Percentiles rank a stretch among this genome's conserved stretches.
Evolutionary conservation across 2,797 vertebrate genomes (phyloP).

Genomic region (Anabas testudineus): DNA sequence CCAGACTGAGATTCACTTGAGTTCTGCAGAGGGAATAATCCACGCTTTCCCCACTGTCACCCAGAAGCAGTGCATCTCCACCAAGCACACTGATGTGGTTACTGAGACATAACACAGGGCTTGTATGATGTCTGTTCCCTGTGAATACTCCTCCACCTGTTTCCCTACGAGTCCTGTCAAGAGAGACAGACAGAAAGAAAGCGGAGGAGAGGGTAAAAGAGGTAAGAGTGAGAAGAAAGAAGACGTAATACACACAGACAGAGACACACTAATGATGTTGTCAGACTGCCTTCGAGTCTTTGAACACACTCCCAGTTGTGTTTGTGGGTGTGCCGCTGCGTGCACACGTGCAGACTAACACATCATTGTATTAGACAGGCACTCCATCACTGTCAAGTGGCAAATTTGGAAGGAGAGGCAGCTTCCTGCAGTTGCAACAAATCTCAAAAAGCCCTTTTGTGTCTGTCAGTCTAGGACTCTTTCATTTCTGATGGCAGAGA

Average conservation of each 20-base stretch:
- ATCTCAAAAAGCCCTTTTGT: conserved; percentile 81
- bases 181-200: conserved; percentile 49
- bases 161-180: conserved; percentile 53
- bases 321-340: conserved; percentile 45
- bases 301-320: conserved; percentile 77
- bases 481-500: conserved; percentile 75
- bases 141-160: conserved; percentile 68
- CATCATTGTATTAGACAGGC: conserved; percentile 74
- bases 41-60: conserved; percentile 43
- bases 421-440: conserved; percentile 79
- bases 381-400: conserved; percentile 83
- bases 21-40: conserved; percentile 51
- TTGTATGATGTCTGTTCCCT: conserved; percentile 54
- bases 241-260: conserved; percentile 68
- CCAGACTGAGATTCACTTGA: conserved; percentile 47
- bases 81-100: conserved; percentile 61
- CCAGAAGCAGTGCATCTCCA: conserved; percentile 46
- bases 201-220: conserved; percentile 45
- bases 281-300: conserved; percentile 75
- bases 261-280: conserved; percentile 81
- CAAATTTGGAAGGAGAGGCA: conserved; percentile 79
- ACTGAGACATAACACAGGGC: conserved; percentile 53
- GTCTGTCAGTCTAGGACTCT: conserved; percentile 75
- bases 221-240: conserved; percentile 57
- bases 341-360: conserved; percentile 55